A percentile compares a stretch with the other conserved stretches of the same genome.
Conservation (phyloP, 2,797 vertebrate genomes). For the Schizothorax lantsangensis region DNA sequence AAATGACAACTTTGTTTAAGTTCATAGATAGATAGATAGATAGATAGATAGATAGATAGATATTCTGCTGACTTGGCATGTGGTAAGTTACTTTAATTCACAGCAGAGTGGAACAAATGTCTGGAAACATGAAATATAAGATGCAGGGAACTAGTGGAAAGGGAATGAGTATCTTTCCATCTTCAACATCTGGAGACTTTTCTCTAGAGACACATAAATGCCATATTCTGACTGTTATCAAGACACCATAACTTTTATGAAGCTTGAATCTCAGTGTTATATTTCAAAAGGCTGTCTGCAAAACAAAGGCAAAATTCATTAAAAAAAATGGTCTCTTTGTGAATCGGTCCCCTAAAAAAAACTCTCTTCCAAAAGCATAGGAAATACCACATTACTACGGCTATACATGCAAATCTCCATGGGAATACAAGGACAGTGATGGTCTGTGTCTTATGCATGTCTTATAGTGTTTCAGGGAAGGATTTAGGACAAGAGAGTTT, state of each 20-base stretch:
- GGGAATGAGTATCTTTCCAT: constrained; percentile 28
- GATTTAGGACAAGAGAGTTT: constrained; percentile 3
- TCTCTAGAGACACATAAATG: constrained; percentile 27
- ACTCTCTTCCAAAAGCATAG: background rate
- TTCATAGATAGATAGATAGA: background rate
- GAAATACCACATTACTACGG: background rate
- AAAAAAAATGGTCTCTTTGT: constrained; percentile 28
- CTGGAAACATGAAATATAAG: constrained; percentile 34
- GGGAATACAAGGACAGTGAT: constrained; percentile 18
- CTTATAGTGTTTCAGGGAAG: constrained; percentile 1
- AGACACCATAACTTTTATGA: constrained; percentile 23
- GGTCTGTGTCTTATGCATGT: constrained; percentile 36
- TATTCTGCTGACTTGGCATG: constrained; percentile 50
- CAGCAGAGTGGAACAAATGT: constrained; percentile 20
- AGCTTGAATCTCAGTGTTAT: constrained; percentile 19
- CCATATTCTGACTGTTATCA: constrained; percentile 47
- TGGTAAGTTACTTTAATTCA: constrained; percentile 19
- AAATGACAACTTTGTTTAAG: background rate
- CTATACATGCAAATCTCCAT: constrained; percentile 32
- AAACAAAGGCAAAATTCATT: constrained; percentile 3
- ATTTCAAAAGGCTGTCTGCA: constrained; percentile 30
- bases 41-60: background rate
- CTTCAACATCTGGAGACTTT: constrained; percentile 43
- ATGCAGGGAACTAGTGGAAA: constrained; percentile 27
- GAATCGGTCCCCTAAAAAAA: constrained; percentile 12